Evolutionary conservation across 1,140 invertebrate genomes (phyloP), one percentile per base, ranked within the genome.

Genomic region (Solenopsis fugax): DNA sequence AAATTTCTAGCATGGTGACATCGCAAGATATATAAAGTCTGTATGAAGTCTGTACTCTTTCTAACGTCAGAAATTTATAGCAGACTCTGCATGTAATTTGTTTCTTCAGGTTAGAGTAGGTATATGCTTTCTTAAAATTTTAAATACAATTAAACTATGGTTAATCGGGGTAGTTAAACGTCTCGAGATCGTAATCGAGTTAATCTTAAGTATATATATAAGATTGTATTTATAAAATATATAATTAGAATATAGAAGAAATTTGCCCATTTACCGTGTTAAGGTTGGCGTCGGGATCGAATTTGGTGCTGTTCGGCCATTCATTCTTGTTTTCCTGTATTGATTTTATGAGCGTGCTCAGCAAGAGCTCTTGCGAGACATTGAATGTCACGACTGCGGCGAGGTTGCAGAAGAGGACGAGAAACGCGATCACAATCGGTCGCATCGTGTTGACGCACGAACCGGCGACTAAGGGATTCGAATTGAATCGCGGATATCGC

Each of bases 181-280:
- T 41, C 41, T 7, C 7, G 41, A 41, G 1, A 5, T 41, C 41
- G 41, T 41, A 41, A 41, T 41, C 7, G 41, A 41, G 29, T 29
- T 7, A 6, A 41, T 41, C 7, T 7, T 7, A 41, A 41, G 7
- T 41, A 41, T n/a, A n/a, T n/a, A n/a, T n/a, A n/a, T 41, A 41
- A 41, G 4, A 41, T 41, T 41, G 41, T 41, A 41, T 5, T 41
- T 41, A 13, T 7, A 58, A 64, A 64, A 37, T 37, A 37, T 64
- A 64, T 64, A 64, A 24, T 58, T 29, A 0, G 10, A 64, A 64
- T 67, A 21, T 41, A 21, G 18, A 10, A 64, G 18, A 67, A 69
- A 24, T 9, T 16, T 9, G 12, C 48, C 7, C 16, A 78, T 50
- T 88, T 87, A 90, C 90, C 0, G 80, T 87, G 7, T 69, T 50